These are phyloP conservation scores for Meloidogyne exigua DNA, from an alignment of 1,140 invertebrate genomes.

Conservation along the genomic window DNA sequence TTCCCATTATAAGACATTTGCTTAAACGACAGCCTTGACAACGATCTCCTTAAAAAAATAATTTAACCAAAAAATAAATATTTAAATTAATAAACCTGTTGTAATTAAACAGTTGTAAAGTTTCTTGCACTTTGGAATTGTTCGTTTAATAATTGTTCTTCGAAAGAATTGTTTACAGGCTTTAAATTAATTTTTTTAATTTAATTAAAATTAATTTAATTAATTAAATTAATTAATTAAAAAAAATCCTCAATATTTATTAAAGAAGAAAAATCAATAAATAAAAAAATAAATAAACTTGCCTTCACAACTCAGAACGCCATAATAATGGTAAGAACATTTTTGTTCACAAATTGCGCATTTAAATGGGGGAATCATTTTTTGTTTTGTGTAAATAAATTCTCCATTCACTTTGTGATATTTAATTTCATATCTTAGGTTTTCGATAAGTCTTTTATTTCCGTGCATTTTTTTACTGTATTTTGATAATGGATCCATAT, in stretches of 20 bases:
- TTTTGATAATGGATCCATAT: neutral
- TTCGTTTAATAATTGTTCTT: neutral
- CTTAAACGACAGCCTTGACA: conserved; percentile 16
- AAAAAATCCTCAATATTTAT: neutral
- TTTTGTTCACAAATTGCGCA: conserved; percentile 5
- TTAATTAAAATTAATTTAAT: neutral
- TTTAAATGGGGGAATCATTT: neutral
- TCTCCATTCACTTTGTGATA: neutral
- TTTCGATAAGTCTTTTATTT: neutral
- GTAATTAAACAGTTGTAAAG: neutral
- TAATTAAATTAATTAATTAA: too few relatives aligned
- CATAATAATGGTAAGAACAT: neutral
- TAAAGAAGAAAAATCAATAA: too few relatives aligned
- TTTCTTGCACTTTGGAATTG: neutral
- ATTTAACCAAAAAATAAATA: neutral
- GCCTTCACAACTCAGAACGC: conserved; percentile 4
- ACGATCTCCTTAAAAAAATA: neutral
- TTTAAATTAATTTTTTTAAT: conserved; percentile 3
- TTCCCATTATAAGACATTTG: conserved; percentile 20
- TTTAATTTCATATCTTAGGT: neutral
- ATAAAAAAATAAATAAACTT: neutral
- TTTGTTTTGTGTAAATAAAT: neutral
- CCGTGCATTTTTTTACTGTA: neutral
- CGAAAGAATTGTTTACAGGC: conserved; percentile 24
- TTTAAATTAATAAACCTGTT: neutral